These are phyloP conservation scores for Tor tambroides DNA, from an alignment of 2,113 vertebrate genomes.

Conservation along the genomic window DNA sequence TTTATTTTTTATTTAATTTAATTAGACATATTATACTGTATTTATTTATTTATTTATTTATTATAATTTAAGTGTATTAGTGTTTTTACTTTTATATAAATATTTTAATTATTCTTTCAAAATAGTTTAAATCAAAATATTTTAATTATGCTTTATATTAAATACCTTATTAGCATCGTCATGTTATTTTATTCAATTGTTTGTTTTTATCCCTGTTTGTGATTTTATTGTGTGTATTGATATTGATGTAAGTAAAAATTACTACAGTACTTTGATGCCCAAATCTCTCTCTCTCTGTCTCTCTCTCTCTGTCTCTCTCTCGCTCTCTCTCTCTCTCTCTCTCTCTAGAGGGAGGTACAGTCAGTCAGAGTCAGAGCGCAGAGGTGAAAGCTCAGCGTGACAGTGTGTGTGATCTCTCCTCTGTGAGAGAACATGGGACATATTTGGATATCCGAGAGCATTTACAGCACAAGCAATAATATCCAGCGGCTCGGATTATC, in stretches of 20 bases:
- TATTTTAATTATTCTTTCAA: too few relatives aligned
- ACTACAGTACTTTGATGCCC: not conserved
- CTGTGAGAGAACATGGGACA: conserved; percentile 14
- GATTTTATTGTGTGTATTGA: not conserved
- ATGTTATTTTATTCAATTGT: not conserved
- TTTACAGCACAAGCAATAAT: conserved; percentile 26
- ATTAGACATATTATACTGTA: too few relatives aligned
- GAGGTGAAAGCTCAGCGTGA: conserved; percentile 40
- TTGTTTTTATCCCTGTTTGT: not conserved
- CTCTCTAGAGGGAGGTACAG: conserved; percentile 4
- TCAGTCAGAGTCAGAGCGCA: conserved; percentile 15
- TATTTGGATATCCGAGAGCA: conserved; percentile 16
- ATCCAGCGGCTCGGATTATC: not conserved
- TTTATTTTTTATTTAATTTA: too few relatives aligned
- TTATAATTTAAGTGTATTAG: too few relatives aligned
- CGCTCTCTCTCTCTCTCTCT: too few relatives aligned
- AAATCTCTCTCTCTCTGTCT: not conserved
- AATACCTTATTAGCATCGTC: too few relatives aligned
- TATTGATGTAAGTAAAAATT: not conserved
- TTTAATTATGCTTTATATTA: too few relatives aligned
- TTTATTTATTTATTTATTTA: too few relatives aligned
- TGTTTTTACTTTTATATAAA: too few relatives aligned
- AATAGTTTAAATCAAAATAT: too few relatives aligned
- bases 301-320: too few relatives aligned
- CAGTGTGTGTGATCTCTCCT: conserved; percentile 37